These are phyloP conservation scores for Tribolium castaneum DNA, from an alignment of 1,140 invertebrate species.

Conservation along the genomic window DNA sequence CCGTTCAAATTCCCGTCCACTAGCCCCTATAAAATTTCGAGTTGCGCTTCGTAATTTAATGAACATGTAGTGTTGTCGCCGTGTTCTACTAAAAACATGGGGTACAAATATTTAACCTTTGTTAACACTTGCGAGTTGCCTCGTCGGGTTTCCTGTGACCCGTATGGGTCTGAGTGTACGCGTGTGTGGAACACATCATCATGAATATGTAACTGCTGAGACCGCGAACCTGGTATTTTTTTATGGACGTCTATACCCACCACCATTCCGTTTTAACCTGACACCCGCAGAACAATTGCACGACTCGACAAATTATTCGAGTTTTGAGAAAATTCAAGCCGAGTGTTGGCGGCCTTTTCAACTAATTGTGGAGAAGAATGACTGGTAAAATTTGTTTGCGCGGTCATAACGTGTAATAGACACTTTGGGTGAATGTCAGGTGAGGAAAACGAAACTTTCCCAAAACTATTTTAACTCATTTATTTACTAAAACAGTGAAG, in stretches of 20 bases:
- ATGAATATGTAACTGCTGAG: conserved; percentile 40
- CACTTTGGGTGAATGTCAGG: neutral
- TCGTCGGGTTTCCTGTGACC: conserved; percentile 56
- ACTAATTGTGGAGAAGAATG: neutral
- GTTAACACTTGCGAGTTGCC: conserved; percentile 54
- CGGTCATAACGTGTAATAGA: neutral
- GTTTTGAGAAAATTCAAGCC: conserved; percentile 3
- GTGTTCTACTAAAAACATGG: conserved; percentile 22
- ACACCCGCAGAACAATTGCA: conserved; percentile 30
- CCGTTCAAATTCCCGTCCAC: too few species aligned
- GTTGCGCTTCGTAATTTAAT: neutral
- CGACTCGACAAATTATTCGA: conserved; percentile 1
- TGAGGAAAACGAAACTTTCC: neutral
- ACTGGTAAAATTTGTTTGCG: neutral
- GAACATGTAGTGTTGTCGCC: neutral
- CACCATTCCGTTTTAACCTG: conserved; percentile 22
- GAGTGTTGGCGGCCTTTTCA: neutral
- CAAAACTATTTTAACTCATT: neutral
- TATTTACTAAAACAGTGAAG: neutral
- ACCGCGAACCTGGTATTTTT: conserved; percentile 31
- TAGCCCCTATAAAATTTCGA: conserved; percentile 2
- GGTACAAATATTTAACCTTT: conserved; percentile 57
- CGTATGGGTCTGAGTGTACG: conserved; percentile 42
- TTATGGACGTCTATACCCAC: conserved; percentile 2
- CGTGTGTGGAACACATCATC: conserved; percentile 28